These are phyloP conservation scores for Muricea muricata DNA, from an alignment of 92 coral and sea anemone genomes.

Conservation along the genomic window DNA sequence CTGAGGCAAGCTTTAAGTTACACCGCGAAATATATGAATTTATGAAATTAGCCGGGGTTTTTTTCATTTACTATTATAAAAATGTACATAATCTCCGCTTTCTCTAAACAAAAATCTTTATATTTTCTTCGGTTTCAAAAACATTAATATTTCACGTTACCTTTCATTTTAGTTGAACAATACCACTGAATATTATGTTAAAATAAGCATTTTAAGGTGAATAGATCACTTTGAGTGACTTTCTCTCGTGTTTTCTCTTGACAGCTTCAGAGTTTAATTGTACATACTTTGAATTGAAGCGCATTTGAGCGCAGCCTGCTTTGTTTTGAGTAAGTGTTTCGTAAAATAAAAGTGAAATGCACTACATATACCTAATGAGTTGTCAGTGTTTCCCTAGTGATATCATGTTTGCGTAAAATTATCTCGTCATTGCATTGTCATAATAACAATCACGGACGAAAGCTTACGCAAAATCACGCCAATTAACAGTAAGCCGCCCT, in stretches of 20 bases:
- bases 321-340: no score
- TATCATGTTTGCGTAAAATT: background rate
- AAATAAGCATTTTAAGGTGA: background rate
- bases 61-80: no score
- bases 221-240: no score
- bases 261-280: background rate
- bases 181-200: background rate
- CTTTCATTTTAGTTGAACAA: slow-evolving; percentile 1
- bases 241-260: background rate
- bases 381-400: background rate
- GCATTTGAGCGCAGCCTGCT: background rate
- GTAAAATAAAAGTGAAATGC: background rate
- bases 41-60: no score
- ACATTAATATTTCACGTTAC: no score
- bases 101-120: no score
- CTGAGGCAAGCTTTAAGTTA: no score
- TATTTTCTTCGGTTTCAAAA: no score
- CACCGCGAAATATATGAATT: no score
- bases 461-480: background rate
- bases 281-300: background rate
- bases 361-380: background rate
- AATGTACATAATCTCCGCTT: no score
- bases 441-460: background rate
- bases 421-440: background rate
- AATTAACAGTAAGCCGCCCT: background rate